These are phyloP conservation scores for Ispidina picta DNA, from an alignment of 2,797 vertebrate species.

Conservation along the genomic window DNA sequence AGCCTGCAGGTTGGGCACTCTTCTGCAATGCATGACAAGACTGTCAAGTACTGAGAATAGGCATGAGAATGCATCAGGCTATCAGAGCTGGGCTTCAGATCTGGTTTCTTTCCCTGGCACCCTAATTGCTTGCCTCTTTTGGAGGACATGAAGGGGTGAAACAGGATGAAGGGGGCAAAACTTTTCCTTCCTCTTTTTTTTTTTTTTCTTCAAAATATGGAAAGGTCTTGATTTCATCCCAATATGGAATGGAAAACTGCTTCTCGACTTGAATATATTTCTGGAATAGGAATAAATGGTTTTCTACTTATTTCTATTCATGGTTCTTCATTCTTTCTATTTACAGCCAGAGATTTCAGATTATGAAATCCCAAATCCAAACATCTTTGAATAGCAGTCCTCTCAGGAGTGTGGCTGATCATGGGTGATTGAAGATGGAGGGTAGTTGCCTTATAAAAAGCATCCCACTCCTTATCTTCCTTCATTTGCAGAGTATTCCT, in stretches of 20 bases:
- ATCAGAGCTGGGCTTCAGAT: background rate
- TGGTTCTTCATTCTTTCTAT: background rate
- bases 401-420: background rate
- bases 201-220: background rate
- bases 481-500: constrained; percentile 44
- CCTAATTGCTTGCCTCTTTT: background rate
- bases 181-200: background rate
- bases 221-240: constrained; percentile 4
- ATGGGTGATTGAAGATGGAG: background rate
- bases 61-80: background rate
- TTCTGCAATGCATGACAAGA: background rate
- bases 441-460: constrained; percentile 1
- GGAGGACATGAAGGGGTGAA: background rate
- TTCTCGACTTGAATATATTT: background rate
- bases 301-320: constrained; percentile 18
- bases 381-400: background rate
- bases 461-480: background rate
- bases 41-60: background rate
- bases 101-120: background rate
- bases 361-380: background rate
- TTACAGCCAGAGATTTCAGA: background rate
- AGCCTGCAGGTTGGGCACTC: background rate
- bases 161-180: background rate
- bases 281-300: background rate
- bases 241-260: constrained; percentile 31